Conservation (phyloP, 2,113 vertebrate genomes). For the Platanista minor region DNA sequence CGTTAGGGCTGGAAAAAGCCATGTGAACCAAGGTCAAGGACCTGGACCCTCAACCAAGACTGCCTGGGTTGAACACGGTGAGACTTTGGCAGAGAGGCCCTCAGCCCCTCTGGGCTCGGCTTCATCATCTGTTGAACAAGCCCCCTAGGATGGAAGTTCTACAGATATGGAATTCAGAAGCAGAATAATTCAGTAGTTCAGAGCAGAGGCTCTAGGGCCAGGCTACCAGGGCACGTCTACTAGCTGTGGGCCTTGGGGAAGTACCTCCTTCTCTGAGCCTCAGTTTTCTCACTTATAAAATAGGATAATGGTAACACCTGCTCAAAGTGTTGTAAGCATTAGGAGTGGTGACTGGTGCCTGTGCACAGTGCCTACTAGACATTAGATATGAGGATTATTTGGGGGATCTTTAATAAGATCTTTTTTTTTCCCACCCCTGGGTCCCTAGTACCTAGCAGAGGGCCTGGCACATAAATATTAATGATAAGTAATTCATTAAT, state of each 20-base stretch:
- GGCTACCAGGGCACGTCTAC: fast-evolving
- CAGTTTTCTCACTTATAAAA: background rate
- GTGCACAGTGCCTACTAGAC: background rate
- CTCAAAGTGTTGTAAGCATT: fast-evolving
- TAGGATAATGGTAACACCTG: background rate
- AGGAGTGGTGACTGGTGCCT: background rate
- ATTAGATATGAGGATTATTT: too few species aligned
- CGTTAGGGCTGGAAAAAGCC: background rate
- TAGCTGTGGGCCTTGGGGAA: background rate
- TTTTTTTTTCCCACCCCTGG: background rate
- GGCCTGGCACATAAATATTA: background rate
- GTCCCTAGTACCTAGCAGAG: background rate
- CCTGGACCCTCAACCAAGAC: background rate
- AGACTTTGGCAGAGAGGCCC: background rate
- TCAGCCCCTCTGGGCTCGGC: background rate
- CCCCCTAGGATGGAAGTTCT: background rate
- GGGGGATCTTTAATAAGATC: background rate
- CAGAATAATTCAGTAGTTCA: background rate
- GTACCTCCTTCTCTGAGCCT: background rate
- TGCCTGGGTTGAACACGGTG: background rate
- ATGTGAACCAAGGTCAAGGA: background rate
- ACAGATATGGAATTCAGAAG: background rate
- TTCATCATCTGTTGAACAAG: background rate
- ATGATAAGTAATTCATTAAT: background rate
- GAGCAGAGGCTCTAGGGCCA: background rate